These are phyloP conservation scores for Drosophila sproati DNA, from an alignment of 1,140 invertebrate genomes.

Conservation along the genomic window DNA sequence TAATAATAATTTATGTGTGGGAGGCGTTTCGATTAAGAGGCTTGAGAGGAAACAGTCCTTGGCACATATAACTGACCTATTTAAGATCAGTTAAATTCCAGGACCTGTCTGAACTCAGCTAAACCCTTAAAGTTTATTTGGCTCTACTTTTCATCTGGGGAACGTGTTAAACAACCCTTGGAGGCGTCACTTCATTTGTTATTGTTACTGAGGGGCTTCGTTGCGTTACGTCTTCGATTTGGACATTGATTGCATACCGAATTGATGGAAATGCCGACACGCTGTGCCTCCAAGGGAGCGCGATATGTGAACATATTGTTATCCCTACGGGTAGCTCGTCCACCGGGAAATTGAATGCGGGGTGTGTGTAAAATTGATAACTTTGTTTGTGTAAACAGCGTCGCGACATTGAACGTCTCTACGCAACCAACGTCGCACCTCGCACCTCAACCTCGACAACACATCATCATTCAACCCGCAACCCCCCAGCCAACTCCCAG, in stretches of 20 bases:
- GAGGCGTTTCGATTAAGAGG: no score
- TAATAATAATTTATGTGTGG: no score
- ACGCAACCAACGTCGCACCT: constrained; percentile 1
- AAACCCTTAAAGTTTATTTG: background rate
- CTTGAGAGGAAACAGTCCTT: no score
- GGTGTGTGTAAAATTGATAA: constrained; percentile 81
- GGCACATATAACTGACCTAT: no score
- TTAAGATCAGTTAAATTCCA: no score
- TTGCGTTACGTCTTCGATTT: constrained; percentile 68
- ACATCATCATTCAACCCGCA: background rate
- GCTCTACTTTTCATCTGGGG: constrained; percentile 5
- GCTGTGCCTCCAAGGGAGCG: background rate
- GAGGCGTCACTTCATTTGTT: constrained; percentile 30
- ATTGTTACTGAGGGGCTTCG: constrained; percentile 58
- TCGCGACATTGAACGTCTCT: constrained; percentile 65
- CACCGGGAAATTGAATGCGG: constrained; percentile 36
- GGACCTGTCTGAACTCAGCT: constrained; percentile 22
- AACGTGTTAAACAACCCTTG: constrained; percentile 36
- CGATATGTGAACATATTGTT: constrained; percentile 41
- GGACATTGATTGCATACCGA: constrained; percentile 81
- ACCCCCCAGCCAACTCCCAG: no score
- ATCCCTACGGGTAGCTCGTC: constrained; percentile 45
- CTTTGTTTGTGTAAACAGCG: constrained; percentile 82
- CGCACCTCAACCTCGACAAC: constrained; percentile 8
- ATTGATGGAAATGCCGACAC: constrained; percentile 71